Evolutionary conservation across 2,888 invertebrate genomes (phyloP).

Genomic region (Vannuccia rotundouncinata): DNA sequence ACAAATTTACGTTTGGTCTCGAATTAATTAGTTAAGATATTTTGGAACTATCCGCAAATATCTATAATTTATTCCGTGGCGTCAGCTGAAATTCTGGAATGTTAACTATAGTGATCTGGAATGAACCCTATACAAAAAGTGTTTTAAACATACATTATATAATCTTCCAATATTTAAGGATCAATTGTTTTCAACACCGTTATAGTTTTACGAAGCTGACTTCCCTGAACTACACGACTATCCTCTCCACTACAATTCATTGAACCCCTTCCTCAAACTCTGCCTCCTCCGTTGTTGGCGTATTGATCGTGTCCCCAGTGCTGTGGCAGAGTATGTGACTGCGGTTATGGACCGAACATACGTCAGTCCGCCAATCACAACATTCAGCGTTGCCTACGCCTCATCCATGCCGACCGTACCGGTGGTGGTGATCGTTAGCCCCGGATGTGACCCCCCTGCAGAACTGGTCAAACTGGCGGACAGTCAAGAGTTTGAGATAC

Average conservation of each 20-base stretch:
- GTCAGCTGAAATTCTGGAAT: too few relatives aligned
- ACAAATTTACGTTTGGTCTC: too few relatives aligned
- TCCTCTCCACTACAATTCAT: not conserved
- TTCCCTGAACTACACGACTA: slow-evolving; percentile 29
- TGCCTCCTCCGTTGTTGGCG: slow-evolving; percentile 39
- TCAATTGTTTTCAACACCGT: too few relatives aligned
- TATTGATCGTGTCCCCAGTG: slow-evolving; percentile 39
- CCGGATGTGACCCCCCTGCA: slow-evolving; percentile 38
- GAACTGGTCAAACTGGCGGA: slow-evolving; percentile 40
- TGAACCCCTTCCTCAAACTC: slow-evolving; percentile 38
- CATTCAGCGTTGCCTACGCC: slow-evolving; percentile 37
- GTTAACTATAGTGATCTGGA: too few relatives aligned
- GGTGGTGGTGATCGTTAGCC: slow-evolving; percentile 39
- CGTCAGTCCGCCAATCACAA: slow-evolving; percentile 40
- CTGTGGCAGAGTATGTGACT: slow-evolving; percentile 36
- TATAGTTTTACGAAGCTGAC: not conserved
- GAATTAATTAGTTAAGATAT: too few relatives aligned
- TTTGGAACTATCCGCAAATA: too few relatives aligned
- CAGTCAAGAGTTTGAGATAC: slow-evolving; percentile 27
- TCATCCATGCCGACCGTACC: slow-evolving; percentile 33
- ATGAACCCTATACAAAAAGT: too few relatives aligned
- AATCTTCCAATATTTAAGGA: too few relatives aligned
- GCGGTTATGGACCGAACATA: slow-evolving; percentile 38
- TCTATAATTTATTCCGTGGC: too few relatives aligned
- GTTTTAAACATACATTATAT: too few relatives aligned